These are phyloP conservation scores for Bettongia penicillata DNA, from an alignment of 2,113 vertebrate species.

Conservation along the genomic window DNA sequence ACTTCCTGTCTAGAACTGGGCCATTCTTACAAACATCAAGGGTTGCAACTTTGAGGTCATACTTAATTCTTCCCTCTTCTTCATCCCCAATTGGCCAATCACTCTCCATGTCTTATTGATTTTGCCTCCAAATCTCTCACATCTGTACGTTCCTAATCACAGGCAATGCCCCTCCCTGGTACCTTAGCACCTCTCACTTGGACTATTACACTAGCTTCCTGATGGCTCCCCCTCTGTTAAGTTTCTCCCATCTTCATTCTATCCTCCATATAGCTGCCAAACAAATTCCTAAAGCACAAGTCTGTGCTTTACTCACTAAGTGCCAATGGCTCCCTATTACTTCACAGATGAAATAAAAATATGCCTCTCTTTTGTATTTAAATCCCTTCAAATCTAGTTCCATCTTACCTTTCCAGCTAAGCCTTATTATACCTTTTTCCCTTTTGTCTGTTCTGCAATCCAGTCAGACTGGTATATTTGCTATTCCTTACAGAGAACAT, in stretches of 20 bases:
- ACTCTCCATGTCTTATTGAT: background rate
- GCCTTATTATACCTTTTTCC: background rate
- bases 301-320: background rate
- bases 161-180: background rate
- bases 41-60: background rate
- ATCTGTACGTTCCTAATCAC: background rate
- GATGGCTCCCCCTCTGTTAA: background rate
- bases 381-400: background rate
- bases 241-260: background rate
- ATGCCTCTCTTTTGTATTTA: background rate
- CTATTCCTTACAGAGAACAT: background rate
- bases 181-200: background rate
- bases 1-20: background rate
- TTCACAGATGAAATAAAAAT: background rate
- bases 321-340: background rate
- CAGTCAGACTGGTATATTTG: background rate
- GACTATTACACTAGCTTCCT: background rate
- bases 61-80: background rate
- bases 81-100: background rate
- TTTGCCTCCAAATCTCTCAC: background rate
- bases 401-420: background rate
- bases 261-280: background rate
- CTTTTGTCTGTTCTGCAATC: background rate
- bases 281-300: background rate
- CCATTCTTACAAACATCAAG: background rate